Conservation (phyloP, 2,888 invertebrate genomes). For the Nomada flava region DNA sequence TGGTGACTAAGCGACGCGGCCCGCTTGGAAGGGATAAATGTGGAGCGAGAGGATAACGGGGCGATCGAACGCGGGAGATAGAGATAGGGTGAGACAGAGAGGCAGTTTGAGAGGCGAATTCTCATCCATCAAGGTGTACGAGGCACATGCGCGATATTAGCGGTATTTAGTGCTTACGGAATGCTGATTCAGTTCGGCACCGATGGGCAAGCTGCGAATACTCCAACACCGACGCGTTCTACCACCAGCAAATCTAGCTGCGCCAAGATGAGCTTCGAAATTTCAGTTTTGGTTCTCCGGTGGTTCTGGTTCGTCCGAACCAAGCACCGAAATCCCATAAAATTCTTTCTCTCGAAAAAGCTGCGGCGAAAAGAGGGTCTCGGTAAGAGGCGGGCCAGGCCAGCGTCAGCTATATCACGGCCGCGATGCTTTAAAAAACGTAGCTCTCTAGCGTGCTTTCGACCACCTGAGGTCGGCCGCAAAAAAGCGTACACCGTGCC, state of each 20-base stretch:
- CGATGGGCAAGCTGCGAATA: slow-evolving; percentile 67
- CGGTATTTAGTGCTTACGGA: slow-evolving; percentile 73
- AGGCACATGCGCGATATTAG: slow-evolving; percentile 70
- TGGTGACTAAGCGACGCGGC: slow-evolving; percentile 47
- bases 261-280: slow-evolving; percentile 5
- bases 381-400: slow-evolving; percentile 26
- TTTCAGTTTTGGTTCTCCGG: background rate
- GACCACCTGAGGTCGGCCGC: slow-evolving; percentile 51
- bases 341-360: slow-evolving; percentile 13
- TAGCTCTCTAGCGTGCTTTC: slow-evolving; percentile 34
- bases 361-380: background rate
- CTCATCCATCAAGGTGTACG: slow-evolving; percentile 65
- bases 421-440: slow-evolving; percentile 30
- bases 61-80: background rate
- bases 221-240: slow-evolving; percentile 23
- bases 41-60: slow-evolving; percentile 15
- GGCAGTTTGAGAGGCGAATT: slow-evolving; percentile 35
- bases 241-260: background rate
- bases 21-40: slow-evolving; percentile 38
- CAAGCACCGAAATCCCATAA: slow-evolving; percentile 33
- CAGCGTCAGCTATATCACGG: slow-evolving; percentile 28
- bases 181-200: slow-evolving; percentile 77
- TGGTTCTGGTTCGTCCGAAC: background rate
- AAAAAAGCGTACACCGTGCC: slow-evolving; percentile 22
- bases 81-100: slow-evolving; percentile 10